phyloP scores from a whole-genome alignment of 2,797 vertebrate genomes.

The Bucorvus abyssinicus region DNA sequence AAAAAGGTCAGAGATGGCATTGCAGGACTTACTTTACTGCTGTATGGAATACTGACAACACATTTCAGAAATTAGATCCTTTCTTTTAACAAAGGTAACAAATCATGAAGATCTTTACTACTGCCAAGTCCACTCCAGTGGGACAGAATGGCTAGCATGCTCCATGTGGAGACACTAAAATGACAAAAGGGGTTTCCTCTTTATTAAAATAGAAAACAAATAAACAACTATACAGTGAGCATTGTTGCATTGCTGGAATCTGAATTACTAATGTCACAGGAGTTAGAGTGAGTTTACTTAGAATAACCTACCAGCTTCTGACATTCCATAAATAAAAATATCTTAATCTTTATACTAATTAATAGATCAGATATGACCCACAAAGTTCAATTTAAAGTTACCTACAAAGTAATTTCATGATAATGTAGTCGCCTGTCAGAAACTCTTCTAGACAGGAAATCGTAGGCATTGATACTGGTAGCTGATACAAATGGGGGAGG shows the following conservation, averaged over 20 bases:
- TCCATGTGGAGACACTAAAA: background rate
- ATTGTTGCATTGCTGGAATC: background rate
- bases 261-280: background rate
- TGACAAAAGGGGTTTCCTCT: background rate
- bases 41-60: background rate
- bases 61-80: background rate
- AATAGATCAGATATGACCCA: background rate
- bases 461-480: background rate
- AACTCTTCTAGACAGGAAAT: background rate
- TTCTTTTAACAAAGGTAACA: background rate
- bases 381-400: background rate
- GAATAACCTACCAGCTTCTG: background rate
- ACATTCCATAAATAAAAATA: background rate
- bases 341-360: background rate
- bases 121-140: background rate
- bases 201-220: background rate
- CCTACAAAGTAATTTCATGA: background rate
- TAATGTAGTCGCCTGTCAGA: background rate
- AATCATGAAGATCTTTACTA: background rate
- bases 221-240: background rate
- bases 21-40: background rate
- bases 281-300: background rate
- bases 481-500: background rate
- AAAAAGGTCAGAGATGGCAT: background rate
- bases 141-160: rapidly evolving